Conservation (phyloP, 2,113 vertebrate genomes). For the Upupa epops region DNA sequence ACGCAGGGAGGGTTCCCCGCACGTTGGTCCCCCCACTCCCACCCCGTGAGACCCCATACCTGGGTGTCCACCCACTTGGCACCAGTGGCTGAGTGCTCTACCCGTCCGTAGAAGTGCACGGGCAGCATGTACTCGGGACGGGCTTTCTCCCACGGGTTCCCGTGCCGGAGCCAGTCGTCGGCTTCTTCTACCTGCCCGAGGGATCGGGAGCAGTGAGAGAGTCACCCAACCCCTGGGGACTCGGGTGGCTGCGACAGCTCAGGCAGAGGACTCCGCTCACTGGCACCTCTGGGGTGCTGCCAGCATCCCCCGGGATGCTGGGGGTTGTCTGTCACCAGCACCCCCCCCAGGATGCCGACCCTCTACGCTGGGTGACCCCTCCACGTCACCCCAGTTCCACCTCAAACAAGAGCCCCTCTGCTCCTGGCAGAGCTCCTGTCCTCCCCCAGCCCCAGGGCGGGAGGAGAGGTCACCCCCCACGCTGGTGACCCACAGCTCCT, state of each 20-base stretch:
- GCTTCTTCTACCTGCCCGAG: constrained; percentile 89
- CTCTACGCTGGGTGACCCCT: too few species aligned
- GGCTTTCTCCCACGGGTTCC: constrained; percentile 97
- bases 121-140: constrained; percentile 96
- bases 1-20: accelerated
- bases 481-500: neutral
- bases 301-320: too few species aligned
- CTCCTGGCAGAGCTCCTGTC: too few species aligned
- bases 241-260: too few species aligned
- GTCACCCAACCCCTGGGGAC: neutral
- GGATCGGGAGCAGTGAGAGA: neutral
- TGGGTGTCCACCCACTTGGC: constrained; percentile 92
- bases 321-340: too few species aligned
- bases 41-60: constrained; percentile 64
- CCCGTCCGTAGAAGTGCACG: constrained; percentile 91
- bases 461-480: neutral
- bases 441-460: too few species aligned
- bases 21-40: too few species aligned
- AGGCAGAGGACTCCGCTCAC: too few species aligned
- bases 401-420: too few species aligned
- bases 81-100: constrained; percentile 77
- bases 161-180: constrained; percentile 93
- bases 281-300: too few species aligned
- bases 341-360: too few species aligned
- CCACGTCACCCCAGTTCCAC: too few species aligned